These are phyloP conservation scores for Rhinogobius similis DNA, from an alignment of 2,113 vertebrate genomes.

Conservation along the genomic window DNA sequence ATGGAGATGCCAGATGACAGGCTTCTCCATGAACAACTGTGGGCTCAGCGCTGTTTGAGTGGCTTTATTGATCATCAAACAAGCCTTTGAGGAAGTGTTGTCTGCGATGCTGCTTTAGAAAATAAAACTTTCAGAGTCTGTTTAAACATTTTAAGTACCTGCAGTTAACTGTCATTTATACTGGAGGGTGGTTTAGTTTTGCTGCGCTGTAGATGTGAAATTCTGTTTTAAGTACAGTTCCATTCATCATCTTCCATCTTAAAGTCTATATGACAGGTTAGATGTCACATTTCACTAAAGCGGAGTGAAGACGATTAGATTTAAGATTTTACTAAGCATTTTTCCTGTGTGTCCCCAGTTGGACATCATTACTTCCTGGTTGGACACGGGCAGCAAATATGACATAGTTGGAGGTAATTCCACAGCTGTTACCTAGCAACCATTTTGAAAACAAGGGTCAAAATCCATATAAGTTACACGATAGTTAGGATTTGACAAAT, in stretches of 20 bases:
- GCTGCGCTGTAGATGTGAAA: background rate
- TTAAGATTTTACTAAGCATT: no score
- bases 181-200: background rate
- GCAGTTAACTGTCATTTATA: background rate
- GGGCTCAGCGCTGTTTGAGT: slow-evolving; percentile 41
- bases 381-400: no score
- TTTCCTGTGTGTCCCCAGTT: no score
- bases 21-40: slow-evolving; percentile 40
- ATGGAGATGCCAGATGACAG: slow-evolving; percentile 74
- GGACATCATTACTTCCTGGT: no score
- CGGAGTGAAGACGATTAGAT: no score
- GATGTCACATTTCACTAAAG: no score
- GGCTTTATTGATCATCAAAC: slow-evolving; percentile 66
- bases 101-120: slow-evolving; percentile 50
- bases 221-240: background rate
- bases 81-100: slow-evolving; percentile 46
- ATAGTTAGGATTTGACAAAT: no score
- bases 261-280: no score
- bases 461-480: no score
- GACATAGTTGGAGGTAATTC: no score
- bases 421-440: no score
- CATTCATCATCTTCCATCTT: background rate
- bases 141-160: slow-evolving; percentile 25
- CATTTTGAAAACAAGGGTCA: no score
- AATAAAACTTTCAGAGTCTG: slow-evolving; percentile 13